Evolutionary conservation across 2,113 vertebrate species (phyloP), one percentile per base, ranked within the genome.

Genomic region (Gobiocypris rarus): DNA sequence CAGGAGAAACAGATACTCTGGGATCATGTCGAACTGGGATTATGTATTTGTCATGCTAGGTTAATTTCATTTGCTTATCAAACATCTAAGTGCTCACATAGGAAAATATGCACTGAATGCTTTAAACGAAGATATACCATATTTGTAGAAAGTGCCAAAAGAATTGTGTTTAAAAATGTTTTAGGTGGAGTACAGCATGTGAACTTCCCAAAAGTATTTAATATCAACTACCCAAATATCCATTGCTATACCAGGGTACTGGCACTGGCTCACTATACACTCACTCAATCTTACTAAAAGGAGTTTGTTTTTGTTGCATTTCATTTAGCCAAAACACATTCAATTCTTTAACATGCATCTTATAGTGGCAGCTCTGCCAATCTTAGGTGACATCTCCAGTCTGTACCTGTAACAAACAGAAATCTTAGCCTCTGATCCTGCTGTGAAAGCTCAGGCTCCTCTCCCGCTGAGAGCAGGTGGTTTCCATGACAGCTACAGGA

Each of bases 401-500:
- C 54, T 63, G 56, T 63, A 74, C 59, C 69, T 85, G 59, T n/a
- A 81, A 59, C 13, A 67, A 52, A 65, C 59, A 67, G 22, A 54
- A 50, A 43, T 67, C 61, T 79, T 31, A 34, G 7, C 41, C 26
- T 71, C 67, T 73, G 69, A 85, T 80, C 54, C 41, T 75, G 28
- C 69, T 81, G 79, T 69, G 65, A 81, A 65, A 70, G 79, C 65
- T 54, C 48, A 75, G 54, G 54, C 43, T 85, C 13, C 41, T 61
- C 43, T 74, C 54, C 59, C 45, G 19, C 69, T 28, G n/a, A 65
- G 77, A 81, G 69, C 56, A 81, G 69, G 84, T 81, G 56, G 84
- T 75, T 74, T 69, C 77, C 45, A 81, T 85, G 84, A 81, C 69
- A 81, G 69, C 69, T 81, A 67, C 43, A 58, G 56, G 43, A 63